phyloP scores from a whole-genome alignment of 2,797 vertebrate species.

The Sebastes steindachneri region DNA sequence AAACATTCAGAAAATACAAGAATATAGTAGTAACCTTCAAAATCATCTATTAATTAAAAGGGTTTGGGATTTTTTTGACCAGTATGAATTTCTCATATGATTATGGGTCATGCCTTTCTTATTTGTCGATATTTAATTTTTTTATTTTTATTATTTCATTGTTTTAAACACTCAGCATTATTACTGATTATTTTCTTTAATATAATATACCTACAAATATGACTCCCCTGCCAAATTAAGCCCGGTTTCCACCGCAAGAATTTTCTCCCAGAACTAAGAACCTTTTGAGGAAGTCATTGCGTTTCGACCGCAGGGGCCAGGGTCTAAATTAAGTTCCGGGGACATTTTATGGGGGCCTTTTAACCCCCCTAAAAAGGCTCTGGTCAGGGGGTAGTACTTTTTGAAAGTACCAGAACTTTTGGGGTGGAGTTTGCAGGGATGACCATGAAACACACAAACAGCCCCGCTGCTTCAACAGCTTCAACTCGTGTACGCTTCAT shows the following conservation, averaged over 20 bases:
- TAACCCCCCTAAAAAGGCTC: no score
- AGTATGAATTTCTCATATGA: background rate
- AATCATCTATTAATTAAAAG: background rate
- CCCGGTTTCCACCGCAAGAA: no score
- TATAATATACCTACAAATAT: background rate
- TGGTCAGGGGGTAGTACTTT: no score
- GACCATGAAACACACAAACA: no score
- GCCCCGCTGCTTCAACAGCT: no score
- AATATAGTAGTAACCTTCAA: background rate
- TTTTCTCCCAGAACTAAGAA: no score
- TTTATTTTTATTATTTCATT: background rate
- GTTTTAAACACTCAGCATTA: background rate
- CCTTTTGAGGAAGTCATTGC: no score
- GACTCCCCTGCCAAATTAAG: background rate
- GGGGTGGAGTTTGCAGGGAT: no score
- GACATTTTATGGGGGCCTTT: no score
- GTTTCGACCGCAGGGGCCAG: no score
- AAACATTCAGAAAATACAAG: background rate
- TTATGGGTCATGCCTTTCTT: background rate
- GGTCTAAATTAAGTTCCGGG: no score
- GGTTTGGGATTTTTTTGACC: background rate
- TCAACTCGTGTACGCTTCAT: background rate
- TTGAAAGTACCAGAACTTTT: no score
- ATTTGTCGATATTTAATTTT: background rate
- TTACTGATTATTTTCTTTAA: background rate